Conservation (phyloP, 2,113 vertebrate species). For the Solenodon paradoxus region DNA sequence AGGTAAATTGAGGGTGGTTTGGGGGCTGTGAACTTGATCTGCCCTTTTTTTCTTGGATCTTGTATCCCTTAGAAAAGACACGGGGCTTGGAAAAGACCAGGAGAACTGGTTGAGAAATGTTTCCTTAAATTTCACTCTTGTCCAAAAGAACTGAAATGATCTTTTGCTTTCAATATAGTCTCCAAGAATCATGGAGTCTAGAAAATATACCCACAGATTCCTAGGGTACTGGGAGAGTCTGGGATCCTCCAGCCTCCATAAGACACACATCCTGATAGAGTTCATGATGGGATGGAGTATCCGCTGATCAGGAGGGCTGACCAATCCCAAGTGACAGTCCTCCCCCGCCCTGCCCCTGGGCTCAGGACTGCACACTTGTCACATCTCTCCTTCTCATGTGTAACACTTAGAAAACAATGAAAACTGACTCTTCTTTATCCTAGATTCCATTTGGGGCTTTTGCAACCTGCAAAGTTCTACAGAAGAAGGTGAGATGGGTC, state of each 20-base stretch:
- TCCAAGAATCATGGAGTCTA: neutral
- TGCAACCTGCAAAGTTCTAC: slow-evolving; percentile 94
- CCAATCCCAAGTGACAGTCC: rapidly evolving
- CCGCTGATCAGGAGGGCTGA: neutral
- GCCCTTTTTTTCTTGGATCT: neutral
- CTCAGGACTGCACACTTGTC: neutral
- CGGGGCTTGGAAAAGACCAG: neutral
- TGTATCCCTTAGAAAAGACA: neutral
- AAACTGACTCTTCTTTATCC: slow-evolving; percentile 40
- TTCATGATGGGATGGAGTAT: neutral
- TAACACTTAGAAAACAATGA: neutral
- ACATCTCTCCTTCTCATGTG: neutral
- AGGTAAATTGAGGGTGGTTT: slow-evolving; percentile 83
- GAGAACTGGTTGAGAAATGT: neutral
- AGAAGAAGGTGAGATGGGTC: slow-evolving; percentile 91
- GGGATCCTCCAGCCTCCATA: neutral
- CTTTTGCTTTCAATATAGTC: neutral
- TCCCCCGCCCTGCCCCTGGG: neutral
- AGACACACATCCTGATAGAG: neutral
- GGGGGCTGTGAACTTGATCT: neutral
- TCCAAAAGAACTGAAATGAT: neutral
- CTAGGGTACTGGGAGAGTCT: neutral
- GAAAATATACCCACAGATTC: neutral
- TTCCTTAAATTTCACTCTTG: neutral
- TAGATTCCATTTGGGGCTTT: slow-evolving; percentile 92